Conservation (phyloP, 2,113 vertebrate species). For the zebrafish (Danio rerio) region GRCz12tu NC_133198.1:36520501-36521000, state of each 20-base stretch:
- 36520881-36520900: not conserved
- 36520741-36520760: constrained; percentile 32
- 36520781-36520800: constrained; percentile 17
- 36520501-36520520: not conserved
- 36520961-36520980: not conserved
- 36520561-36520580: not conserved
- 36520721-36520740: constrained; percentile 41
- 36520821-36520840: not conserved
- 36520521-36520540: constrained; percentile 15
- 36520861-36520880: not conserved
- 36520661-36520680: constrained; percentile 64
- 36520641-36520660: constrained; percentile 51
- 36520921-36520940: not conserved
- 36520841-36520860: not conserved
- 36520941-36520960: not conserved
- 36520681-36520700: constrained; percentile 48
- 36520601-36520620: constrained; percentile 18
- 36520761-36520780: constrained; percentile 14
- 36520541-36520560: constrained; percentile 8
- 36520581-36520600: constrained; percentile 5
- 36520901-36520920: not conserved
- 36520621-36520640: constrained; percentile 23
- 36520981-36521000: not conserved
- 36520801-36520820: constrained; percentile 4
- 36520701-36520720: constrained; percentile 19